A percentile compares a stretch with the other conserved stretches of the same genome.
phyloP scores from a whole-genome alignment of 1,140 invertebrate genomes.

The Daktulosphaira vitifoliae region DNA sequence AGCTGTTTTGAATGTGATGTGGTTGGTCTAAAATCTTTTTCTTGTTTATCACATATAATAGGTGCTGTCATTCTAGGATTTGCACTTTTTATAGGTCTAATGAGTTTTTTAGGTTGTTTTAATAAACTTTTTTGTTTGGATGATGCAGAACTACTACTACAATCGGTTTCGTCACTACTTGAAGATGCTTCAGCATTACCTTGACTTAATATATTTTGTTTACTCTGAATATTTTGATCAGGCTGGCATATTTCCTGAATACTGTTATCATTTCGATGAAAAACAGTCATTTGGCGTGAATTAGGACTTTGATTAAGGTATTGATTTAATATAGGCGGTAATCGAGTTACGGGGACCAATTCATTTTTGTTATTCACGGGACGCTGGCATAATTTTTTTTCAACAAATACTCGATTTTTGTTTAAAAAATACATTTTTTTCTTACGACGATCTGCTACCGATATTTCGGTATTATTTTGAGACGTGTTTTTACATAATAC shows the following conservation, averaged over 20 bases:
- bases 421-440: constrained; percentile 30
- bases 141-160: neutral
- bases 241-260: constrained; percentile 12
- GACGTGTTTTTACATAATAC: constrained; percentile 7
- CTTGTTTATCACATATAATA: constrained; percentile 11
- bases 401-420: constrained; percentile 21
- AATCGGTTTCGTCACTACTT: constrained; percentile 1
- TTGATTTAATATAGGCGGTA: constrained; percentile 21
- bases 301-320: constrained; percentile 17
- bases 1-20: constrained; percentile 13
- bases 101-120: neutral
- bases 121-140: neutral
- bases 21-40: constrained; percentile 11
- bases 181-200: neutral
- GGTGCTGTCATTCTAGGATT: constrained; percentile 18
- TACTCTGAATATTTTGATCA: constrained; percentile 8
- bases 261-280: constrained; percentile 4
- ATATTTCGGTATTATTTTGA: neutral
- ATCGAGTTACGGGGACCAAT: constrained; percentile 1
- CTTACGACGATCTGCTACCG: constrained; percentile 6
- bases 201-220: constrained; percentile 3
- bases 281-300: neutral
- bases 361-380: neutral
- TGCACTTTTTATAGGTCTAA: constrained; percentile 19
- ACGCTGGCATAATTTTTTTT: constrained; percentile 16